phyloP scores from a whole-genome alignment of 2,797 vertebrate species.

The Acrossocheilus wenchowensis region DNA sequence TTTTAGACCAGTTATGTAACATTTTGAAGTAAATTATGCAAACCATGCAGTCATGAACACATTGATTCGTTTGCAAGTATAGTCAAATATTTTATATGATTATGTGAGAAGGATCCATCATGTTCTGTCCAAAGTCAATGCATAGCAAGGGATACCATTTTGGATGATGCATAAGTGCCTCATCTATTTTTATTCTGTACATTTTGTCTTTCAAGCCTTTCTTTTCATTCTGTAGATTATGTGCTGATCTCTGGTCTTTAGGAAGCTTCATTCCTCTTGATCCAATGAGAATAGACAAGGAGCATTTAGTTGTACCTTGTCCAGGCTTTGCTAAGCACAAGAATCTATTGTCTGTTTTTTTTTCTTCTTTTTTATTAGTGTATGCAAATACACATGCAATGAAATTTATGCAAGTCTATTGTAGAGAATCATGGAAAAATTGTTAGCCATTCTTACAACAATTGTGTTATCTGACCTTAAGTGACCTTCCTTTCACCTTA shows the following conservation, averaged over 20 bases:
- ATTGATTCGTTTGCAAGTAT: background rate
- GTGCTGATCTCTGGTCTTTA: constrained; percentile 14
- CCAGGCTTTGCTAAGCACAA: background rate
- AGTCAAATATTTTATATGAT: background rate
- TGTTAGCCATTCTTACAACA: background rate
- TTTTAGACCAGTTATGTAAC: constrained; percentile 33
- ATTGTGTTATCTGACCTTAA: background rate
- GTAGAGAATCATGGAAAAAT: background rate
- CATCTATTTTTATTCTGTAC: background rate
- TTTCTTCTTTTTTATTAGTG: background rate
- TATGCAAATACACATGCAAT: background rate
- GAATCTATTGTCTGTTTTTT: background rate
- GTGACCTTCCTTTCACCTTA: background rate
- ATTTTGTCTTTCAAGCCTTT: background rate
- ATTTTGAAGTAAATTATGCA: constrained; percentile 26
- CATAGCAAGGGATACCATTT: background rate
- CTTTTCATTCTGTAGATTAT: constrained; percentile 11
- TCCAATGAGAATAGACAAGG: constrained; percentile 34
- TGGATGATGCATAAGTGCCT: background rate
- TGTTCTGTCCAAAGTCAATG: background rate
- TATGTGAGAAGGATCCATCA: background rate
- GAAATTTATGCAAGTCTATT: background rate
- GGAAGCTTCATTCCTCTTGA: constrained; percentile 22
- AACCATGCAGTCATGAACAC: background rate
- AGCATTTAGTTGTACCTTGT: constrained; percentile 13